These are phyloP conservation scores for Chrysolina americana DNA, from an alignment of 2,888 invertebrate species.

Conservation along the genomic window DNA sequence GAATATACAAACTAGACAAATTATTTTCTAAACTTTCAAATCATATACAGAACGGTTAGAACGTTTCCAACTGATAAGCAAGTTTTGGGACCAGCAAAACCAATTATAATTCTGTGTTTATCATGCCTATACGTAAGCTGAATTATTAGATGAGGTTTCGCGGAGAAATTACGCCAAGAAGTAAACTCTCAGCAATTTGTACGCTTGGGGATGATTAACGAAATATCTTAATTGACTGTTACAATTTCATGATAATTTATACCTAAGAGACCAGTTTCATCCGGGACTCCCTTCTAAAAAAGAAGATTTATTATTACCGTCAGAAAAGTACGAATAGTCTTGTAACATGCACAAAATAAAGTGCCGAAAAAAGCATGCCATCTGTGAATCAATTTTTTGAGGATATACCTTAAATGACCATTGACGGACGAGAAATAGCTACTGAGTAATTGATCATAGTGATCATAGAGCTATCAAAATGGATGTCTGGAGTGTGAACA, in stretches of 20 bases:
- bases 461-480: too few relatives aligned
- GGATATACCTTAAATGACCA: too few relatives aligned
- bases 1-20: not conserved
- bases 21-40: not conserved
- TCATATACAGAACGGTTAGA: not conserved
- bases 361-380: not conserved
- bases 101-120: constrained; percentile 43
- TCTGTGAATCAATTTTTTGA: too few relatives aligned
- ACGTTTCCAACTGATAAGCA: not conserved
- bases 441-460: too few relatives aligned
- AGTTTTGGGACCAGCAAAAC: constrained; percentile 27
- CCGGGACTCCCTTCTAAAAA: constrained; percentile 27
- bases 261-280: constrained; percentile 33
- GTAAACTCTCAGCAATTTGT: constrained; percentile 48
- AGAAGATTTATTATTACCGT: not conserved
- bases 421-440: too few relatives aligned
- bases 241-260: constrained; percentile 45
- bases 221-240: constrained; percentile 46
- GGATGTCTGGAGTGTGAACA: too few relatives aligned
- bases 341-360: not conserved
- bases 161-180: constrained; percentile 42
- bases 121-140: constrained; percentile 38
- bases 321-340: not conserved
- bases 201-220: constrained; percentile 44
- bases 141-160: constrained; percentile 44